These are phyloP conservation scores for Luperina testacea DNA, from an alignment of 2,888 invertebrate genomes.

Conservation along the genomic window DNA sequence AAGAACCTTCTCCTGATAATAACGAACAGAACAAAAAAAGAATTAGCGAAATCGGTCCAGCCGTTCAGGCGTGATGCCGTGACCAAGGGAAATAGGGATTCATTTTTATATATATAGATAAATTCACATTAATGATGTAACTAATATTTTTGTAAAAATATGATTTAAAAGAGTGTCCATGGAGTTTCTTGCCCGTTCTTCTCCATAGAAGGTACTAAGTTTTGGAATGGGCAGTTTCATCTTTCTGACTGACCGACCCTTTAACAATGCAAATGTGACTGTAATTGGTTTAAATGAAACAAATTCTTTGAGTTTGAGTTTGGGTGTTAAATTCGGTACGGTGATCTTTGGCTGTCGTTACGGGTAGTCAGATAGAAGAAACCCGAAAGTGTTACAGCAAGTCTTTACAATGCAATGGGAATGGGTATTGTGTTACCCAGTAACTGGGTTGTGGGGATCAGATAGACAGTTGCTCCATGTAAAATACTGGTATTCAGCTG, in stretches of 20 bases:
- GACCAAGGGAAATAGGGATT: too few relatives aligned
- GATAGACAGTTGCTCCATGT: not conserved
- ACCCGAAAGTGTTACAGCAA: not conserved
- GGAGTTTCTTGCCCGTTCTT: not conserved
- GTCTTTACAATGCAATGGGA: not conserved
- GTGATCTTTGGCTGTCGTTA: too few relatives aligned
- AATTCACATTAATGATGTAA: too few relatives aligned
- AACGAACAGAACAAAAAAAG: too few relatives aligned
- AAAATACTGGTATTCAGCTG: not conserved
- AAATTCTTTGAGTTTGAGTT: too few relatives aligned
- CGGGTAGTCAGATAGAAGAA: not conserved
- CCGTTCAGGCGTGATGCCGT: too few relatives aligned
- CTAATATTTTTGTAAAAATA: too few relatives aligned
- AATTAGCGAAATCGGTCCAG: too few relatives aligned
- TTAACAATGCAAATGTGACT: not conserved
- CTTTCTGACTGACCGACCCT: not conserved
- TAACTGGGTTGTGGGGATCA: not conserved
- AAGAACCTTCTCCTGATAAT: too few relatives aligned
- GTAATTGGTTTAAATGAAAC: not conserved
- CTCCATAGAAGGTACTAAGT: not conserved
- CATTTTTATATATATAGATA: too few relatives aligned
- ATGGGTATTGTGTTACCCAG: not conserved
- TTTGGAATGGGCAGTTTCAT: not conserved
- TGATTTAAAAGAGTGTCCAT: not conserved
- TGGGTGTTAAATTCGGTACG: too few relatives aligned